Base-by-base conservation (phyloP, 2,888 invertebrate species). In the Drosophila picticornis region DNA sequence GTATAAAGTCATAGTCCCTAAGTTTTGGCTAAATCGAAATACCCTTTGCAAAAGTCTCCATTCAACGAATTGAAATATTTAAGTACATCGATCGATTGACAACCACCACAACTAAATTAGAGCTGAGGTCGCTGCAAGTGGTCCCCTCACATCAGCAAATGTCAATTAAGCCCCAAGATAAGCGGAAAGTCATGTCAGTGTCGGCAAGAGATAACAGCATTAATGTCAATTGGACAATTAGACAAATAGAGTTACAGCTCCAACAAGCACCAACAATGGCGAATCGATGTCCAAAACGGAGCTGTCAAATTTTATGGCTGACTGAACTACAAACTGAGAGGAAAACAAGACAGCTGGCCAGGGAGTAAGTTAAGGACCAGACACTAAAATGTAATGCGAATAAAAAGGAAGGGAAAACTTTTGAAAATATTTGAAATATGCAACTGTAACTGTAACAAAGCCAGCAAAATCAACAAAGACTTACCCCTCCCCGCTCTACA, bases 131-230 rank as follows among this genome's bases (percentile, higher is more conserved):
- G 38, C 56, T 9, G 19, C n/a, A 68, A 68, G 59, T 74, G 59
- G 50, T 36, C 29, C 25, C 25, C 19, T 46, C 32, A 11, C 50
- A 60, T 53, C 46, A 36, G 31, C 40, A 25, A 48, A 51, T 59
- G 62, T 40, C 50, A 58, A 68, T 75, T 77, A 82, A 86, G 78
- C 73, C 73, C 19, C 48, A 16, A 61, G 60, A 74, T 75, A 77
- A 77, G 61, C 51, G 61, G 59, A 86, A 78, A 78, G 88, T 80
- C 85, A 88, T 86, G 85, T 68, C 56, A 59, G 36, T 48, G n/a
- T 38, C 34, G 48, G 27, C 19, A 10, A 13, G 13, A n/a, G 27
- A 19, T 9, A 34, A 5, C 19, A n/a, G 11, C 1, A 32, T 62
- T 32, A 60, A 69, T 55, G 53, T 46, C 67, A 80, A 70, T 68